These are phyloP conservation scores for Drosophila dunni DNA, from an alignment of 1,140 invertebrate genomes.

Conservation along the genomic window DNA sequence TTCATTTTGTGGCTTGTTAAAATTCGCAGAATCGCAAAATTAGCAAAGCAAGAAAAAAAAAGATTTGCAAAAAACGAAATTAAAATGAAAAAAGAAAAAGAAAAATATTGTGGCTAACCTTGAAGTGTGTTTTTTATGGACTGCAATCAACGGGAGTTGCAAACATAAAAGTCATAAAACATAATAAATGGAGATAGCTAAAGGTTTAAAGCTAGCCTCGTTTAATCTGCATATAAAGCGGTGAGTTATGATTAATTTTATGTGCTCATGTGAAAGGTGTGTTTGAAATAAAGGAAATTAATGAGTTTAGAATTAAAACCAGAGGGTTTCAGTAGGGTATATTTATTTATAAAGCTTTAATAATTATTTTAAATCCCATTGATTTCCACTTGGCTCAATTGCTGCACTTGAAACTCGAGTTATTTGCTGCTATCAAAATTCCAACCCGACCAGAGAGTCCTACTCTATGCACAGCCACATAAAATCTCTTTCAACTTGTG, in stretches of 20 bases:
- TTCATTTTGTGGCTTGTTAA: slow-evolving; percentile 56
- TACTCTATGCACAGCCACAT: background rate
- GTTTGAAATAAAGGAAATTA: background rate
- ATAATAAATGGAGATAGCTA: slow-evolving; percentile 17
- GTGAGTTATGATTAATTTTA: slow-evolving; percentile 22
- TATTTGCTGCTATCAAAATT: no score
- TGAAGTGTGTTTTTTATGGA: slow-evolving; percentile 50
- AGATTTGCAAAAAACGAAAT: slow-evolving; percentile 34
- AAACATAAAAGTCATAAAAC: slow-evolving; percentile 13
- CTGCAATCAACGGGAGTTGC: slow-evolving; percentile 45
- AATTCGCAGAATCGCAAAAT: slow-evolving; percentile 70
- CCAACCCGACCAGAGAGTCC: no score
- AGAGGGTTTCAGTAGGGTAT: no score
- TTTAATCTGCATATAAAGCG: slow-evolving; percentile 10
- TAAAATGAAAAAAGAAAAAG: slow-evolving; percentile 25
- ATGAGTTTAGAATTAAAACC: no score
- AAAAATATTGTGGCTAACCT: slow-evolving; percentile 60
- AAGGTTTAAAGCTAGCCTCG: slow-evolving; percentile 34
- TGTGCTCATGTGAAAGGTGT: slow-evolving; percentile 19
- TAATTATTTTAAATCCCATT: no score
- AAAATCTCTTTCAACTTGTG: slow-evolving; percentile 10
- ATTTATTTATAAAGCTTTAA: no score
- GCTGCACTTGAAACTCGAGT: no score
- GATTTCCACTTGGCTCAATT: no score
- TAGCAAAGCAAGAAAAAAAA: slow-evolving; percentile 33